A percentile compares a stretch with the other conserved stretches of the same genome.
Evolutionary conservation across 1,140 invertebrate species (phyloP).

Genomic region (Lucilia cuprina): DNA sequence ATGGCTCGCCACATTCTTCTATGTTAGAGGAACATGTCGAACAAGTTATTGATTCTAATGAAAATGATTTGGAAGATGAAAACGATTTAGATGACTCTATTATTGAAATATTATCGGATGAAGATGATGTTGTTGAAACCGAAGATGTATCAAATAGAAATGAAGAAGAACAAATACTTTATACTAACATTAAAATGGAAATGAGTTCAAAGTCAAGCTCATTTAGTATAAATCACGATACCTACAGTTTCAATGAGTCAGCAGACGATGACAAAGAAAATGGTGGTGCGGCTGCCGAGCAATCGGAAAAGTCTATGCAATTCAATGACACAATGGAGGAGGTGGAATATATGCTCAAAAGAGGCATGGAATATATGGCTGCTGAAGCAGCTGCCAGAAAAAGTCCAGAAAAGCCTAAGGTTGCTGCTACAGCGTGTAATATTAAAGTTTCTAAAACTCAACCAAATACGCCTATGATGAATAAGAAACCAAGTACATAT

Average conservation of each 20-base stretch:
- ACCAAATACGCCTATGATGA: neutral
- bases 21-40: neutral
- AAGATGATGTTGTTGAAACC: neutral
- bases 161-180: neutral
- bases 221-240: neutral
- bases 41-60: neutral
- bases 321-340: slow-evolving; percentile 64
- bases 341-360: slow-evolving; percentile 61
- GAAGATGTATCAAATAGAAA: neutral
- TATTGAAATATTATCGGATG: slow-evolving; percentile 27
- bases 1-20: neutral
- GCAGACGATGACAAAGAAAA: slow-evolving; percentile 36
- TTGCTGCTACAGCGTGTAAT: neutral
- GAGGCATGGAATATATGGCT: slow-evolving; percentile 53
- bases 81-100: slow-evolving; percentile 19
- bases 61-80: neutral
- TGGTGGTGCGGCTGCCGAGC: neutral
- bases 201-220: neutral
- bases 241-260: neutral
- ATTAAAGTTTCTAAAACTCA: neutral
- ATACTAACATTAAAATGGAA: neutral
- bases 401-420: neutral
- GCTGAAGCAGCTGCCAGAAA: slow-evolving; percentile 29
- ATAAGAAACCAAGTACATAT: neutral
- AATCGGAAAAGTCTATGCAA: slow-evolving; percentile 45